Percentiles rank a stretch among this genome's conserved stretches.
Conservation (phyloP, 1,140 invertebrate species). For the Spodoptera frugiperda region DNA sequence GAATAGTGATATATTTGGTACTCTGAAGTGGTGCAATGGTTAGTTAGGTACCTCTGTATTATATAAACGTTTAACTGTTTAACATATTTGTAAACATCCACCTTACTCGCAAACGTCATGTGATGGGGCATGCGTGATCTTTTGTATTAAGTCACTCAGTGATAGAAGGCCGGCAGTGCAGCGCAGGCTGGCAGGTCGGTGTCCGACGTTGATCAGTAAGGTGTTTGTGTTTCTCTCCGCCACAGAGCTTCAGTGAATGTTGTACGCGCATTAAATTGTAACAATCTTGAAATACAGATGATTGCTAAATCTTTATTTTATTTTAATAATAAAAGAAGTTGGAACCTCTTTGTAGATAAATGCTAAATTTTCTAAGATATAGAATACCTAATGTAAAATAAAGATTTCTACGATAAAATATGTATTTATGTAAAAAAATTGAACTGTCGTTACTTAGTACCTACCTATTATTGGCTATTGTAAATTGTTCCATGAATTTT, state of each 20-base stretch:
- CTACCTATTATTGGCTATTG: constrained; percentile 64
- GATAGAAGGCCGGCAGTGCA: neutral
- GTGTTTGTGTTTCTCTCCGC: constrained; percentile 60
- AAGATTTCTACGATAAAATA: constrained; percentile 75
- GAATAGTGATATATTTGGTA: constrained; percentile 73
- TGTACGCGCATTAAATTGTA: constrained; percentile 58
- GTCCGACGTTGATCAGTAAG: constrained; percentile 33
- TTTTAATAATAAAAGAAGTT: constrained; percentile 49
- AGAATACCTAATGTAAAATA: constrained; percentile 72
- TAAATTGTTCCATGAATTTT: constrained; percentile 61
- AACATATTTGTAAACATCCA: constrained; percentile 32
- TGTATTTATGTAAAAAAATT: constrained; percentile 81
- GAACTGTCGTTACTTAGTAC: constrained; percentile 75
- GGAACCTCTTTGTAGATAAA: constrained; percentile 59
- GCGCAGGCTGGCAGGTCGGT: neutral
- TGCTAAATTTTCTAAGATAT: constrained; percentile 70
- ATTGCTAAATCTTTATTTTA: constrained; percentile 50
- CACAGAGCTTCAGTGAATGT: constrained; percentile 72
- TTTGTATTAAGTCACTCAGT: constrained; percentile 18
- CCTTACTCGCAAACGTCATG: constrained; percentile 6
- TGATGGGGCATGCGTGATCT: neutral
- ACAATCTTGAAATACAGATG: constrained; percentile 47
- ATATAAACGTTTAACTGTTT: constrained; percentile 56
- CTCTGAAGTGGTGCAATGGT: constrained; percentile 79
- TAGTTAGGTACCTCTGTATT: constrained; percentile 74